Evolutionary conservation across 2,113 vertebrate species (phyloP), one percentile per base, ranked within the genome.

Genomic region (Rutilus rutilus): DNA sequence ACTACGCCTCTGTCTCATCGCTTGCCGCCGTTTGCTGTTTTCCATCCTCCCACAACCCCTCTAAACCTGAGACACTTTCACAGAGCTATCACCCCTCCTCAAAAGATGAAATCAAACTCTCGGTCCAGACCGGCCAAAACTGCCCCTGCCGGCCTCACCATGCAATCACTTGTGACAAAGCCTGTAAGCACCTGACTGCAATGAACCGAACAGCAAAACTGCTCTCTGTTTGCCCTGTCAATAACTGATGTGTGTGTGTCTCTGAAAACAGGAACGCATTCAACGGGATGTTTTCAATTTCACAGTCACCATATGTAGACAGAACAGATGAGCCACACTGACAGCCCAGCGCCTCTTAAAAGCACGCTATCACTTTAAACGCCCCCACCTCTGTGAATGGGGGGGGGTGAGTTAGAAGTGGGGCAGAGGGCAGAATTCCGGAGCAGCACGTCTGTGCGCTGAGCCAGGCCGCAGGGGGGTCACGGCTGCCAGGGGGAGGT

Each of bases 361-460:
- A 88, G 84, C 84, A 88, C 87, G 88, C 93, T 94, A 92, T 94
- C 93, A 93, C 92, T 94, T 93, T 93, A 94, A 94, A 94, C 89
- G 91, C 90, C 92, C 92, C 88, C 89, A 88, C 85, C 87, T 90
- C 90, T 89, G 84, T 77, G 83, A 64, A 75, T 76, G 81, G 83
- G 77, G 83, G 65, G 86, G 90, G 15, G 64, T 5, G 71, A 23
- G 90, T 89, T 90, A 93, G 91, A 93, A 94, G 91, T 94, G 92
- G 93, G 92, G 91, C 93, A 95, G 93, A 94, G 95, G 93, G 93
- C 94, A 94, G 94, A 95, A 95, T 94, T 94, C 93, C 92, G 91
- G 82, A 93, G 92, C 91, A 91, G 92, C 92, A 91, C 84, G 92
- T 93, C 92, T 94, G 92, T 90, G 92, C 90, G 90, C 92, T 91